Percentiles rank a stretch among this genome's conserved stretches.
Evolutionary conservation across 2,797 vertebrate genomes (phyloP).

Genomic region (Diglossa cyanea): DNA sequence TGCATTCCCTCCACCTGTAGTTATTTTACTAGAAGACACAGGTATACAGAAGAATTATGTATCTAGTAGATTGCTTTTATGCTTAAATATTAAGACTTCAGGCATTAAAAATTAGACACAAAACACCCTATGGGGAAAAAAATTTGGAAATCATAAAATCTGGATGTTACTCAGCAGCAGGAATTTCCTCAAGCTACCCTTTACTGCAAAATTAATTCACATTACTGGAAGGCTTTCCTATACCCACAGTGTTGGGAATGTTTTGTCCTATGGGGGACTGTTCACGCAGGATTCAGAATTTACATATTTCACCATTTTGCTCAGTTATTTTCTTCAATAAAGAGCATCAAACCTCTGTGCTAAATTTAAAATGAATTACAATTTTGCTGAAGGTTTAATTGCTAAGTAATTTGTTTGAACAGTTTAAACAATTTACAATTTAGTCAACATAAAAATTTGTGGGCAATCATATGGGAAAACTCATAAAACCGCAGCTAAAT

Average conservation of each 20-base stretch:
- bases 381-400: constrained; percentile 85
- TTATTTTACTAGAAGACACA: not conserved
- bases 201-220: constrained; percentile 68
- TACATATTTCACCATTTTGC: constrained; percentile 77
- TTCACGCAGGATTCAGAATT: constrained; percentile 68
- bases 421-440: constrained; percentile 87
- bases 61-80: not conserved
- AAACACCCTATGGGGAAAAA: constrained; percentile 40
- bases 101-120: constrained; percentile 52
- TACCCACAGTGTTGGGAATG: constrained; percentile 57
- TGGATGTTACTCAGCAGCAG: constrained; percentile 58
- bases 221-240: constrained; percentile 64
- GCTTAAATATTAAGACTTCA: constrained; percentile 65
- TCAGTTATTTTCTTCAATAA: constrained; percentile 78
- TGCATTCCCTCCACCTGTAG: not conserved
- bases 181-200: constrained; percentile 65
- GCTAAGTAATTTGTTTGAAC: constrained; percentile 86
- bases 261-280: constrained; percentile 68
- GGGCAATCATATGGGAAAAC: constrained; percentile 91
- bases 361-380: constrained; percentile 86
- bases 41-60: constrained; percentile 2
- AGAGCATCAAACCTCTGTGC: constrained; percentile 76
- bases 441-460: constrained; percentile 94
- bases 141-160: constrained; percentile 58
- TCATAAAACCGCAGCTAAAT: constrained; percentile 96